Evolutionary conservation across 92 coral and sea anemone species (phyloP).

Genomic region (Metridium senile): DNA sequence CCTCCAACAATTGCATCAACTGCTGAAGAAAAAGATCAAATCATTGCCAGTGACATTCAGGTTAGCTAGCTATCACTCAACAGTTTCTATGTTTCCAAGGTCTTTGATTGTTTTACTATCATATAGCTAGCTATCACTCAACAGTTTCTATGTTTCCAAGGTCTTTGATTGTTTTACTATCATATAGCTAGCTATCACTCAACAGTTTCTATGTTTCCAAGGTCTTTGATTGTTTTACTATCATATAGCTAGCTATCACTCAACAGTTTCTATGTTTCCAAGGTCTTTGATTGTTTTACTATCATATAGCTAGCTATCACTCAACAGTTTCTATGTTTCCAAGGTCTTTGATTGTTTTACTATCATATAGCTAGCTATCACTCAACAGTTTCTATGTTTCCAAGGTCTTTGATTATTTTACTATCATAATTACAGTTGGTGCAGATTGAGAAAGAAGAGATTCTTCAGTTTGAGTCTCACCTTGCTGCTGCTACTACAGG

Average conservation of each 20-base stretch:
- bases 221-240: too few species aligned
- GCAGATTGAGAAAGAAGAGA: slow-evolving; percentile 94
- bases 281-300: too few species aligned
- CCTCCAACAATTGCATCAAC: slow-evolving; percentile 94
- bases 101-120: not conserved
- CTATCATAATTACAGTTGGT: slow-evolving; percentile 52
- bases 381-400: not conserved
- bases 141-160: not conserved
- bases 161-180: too few species aligned
- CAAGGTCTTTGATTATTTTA: not conserved
- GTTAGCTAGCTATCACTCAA: slow-evolving; percentile 23
- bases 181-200: not conserved
- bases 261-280: not conserved
- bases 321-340: not conserved
- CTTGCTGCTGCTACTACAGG: slow-evolving; percentile 98
- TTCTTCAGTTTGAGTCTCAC: slow-evolving; percentile 91
- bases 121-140: not conserved
- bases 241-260: not conserved
- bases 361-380: not conserved
- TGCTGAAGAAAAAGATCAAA: slow-evolving; percentile 80
- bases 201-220: not conserved
- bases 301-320: not conserved
- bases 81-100: not conserved
- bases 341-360: too few species aligned
- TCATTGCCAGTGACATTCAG: slow-evolving; percentile 83